A percentile compares a stretch with the other conserved stretches of the same genome.
phyloP scores from a whole-genome alignment of 2,888 invertebrate genomes.

The Exephanes ischioxanthus region DNA sequence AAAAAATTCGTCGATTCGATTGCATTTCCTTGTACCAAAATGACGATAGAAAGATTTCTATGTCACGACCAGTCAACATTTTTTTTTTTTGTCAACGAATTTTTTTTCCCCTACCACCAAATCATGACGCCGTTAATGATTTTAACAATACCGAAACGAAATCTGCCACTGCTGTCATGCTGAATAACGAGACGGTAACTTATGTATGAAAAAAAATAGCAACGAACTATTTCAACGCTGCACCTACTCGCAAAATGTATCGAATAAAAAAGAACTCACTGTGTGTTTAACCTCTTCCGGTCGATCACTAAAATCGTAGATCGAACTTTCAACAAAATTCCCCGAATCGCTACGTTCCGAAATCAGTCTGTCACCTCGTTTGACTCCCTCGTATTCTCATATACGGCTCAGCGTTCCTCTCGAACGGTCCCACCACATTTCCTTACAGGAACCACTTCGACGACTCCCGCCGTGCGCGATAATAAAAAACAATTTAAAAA shows the following conservation, averaged over 20 bases:
- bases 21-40: no score
- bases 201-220: not conserved
- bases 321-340: not conserved
- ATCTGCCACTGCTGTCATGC: not conserved
- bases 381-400: not conserved
- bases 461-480: not conserved
- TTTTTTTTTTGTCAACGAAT: no score
- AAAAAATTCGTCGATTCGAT: not conserved
- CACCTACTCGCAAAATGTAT: not conserved
- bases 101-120: not conserved
- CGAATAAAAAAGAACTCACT: not conserved
- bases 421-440: constrained; percentile 5
- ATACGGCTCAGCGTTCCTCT: not conserved
- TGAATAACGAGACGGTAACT: not conserved
- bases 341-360: not conserved
- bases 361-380: not conserved
- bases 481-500: not conserved
- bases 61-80: no score
- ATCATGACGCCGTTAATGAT: not conserved
- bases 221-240: not conserved
- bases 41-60: no score
- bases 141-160: not conserved
- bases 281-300: not conserved
- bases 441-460: not conserved
- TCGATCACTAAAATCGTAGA: constrained; percentile 3